Evolutionary conservation across 2,113 vertebrate species (phyloP), one percentile per base, ranked within the genome.

Genomic region (Phrynosoma platyrhinos): DNA sequence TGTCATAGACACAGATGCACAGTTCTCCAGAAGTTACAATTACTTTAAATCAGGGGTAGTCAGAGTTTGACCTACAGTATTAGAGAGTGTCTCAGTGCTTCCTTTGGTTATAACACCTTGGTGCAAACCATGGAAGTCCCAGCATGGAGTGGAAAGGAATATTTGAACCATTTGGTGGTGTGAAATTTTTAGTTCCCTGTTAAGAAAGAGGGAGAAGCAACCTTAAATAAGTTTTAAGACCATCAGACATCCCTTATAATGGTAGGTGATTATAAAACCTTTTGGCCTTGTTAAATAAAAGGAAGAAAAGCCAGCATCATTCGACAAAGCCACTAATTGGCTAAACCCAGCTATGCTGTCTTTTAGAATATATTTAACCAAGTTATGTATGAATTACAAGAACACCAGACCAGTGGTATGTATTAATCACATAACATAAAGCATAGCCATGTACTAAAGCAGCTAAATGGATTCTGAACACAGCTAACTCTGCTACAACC

Each of bases 1-100:
- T 89, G 83, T 64, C 20, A 40, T 90, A 78, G 91, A 91, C 69
- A 58, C 84, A 89, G 92, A 40, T 86, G 85, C 66, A 87, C 66
- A 71, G 79, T 86, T 90, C 90, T 86, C 18, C 68, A 92, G 58
- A 84, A 85, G 62, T 85, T 90, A 88, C 85, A 84, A 80, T 72
- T 82, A 81, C 88, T 87, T 90, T 85, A 71, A 40, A 91, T 53
- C 87, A 5, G 0, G 89, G 87, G 90, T 92, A 92, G 92, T 89
- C 78, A 83, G 42, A 58, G 53, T 32, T 12, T 85, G 79, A 78
- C 85, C 72, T 25, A 13, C 32, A 86, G 64, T 78, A 82, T 87
- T 93, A 52, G 83, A 88, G 91, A 10, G 78, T 91, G 84, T 72
- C 91, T 94, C 52, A 74, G 79, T 64, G 80, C 36, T 94, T 93